Base-by-base conservation (phyloP, 2,888 invertebrate genomes). In the Calameuta filiformis region DNA sequence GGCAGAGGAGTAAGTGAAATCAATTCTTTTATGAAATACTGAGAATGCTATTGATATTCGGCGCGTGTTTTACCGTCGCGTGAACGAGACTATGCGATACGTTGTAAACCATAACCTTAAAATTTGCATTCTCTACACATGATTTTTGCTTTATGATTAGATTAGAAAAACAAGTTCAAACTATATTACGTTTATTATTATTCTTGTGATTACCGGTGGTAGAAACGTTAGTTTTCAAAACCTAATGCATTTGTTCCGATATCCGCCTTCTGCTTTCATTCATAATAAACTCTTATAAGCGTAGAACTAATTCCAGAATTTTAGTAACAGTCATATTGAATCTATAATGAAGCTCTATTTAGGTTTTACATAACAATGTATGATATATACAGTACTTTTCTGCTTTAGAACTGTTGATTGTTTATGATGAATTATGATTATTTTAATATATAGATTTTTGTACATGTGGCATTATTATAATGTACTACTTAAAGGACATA, bases 1-100 rank as follows among this genome's bases (percentile, higher is more conserved):
- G 56, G 34, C 82, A 35, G 88, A 88, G 0, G 88, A 88, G 88
- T 88, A 83, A 88, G 88, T 88, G 35, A 2, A 74, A 35, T 56
- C 23, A 56, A 56, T 23, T 56, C 23, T 56, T 23, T 56, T 23
- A 56, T 56, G 23, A 23, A 56, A 56, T 23, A 56, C 23, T 56
- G 9, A 56, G 23, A 23, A 56, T 56, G 23, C 23, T 56, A 23
- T 56, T 56, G 56, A 23, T 56, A 56, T 15, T 56, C 56, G 56
- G 56, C 56, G 56, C 56, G 23, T 23, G 56, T 56, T 56, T 56
- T 56, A 23, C 15, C 56, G 9, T 56, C 56, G 56, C 23, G 56
- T 23, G 15, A 56, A 56, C 56, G 56, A 23, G 23, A 56, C 23
- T 56, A 23, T 15, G 56, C 56, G 23, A 23, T 56, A 56, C 23